Conservation (phyloP, 2,888 invertebrate genomes). For the Drosophila cracens region DNA sequence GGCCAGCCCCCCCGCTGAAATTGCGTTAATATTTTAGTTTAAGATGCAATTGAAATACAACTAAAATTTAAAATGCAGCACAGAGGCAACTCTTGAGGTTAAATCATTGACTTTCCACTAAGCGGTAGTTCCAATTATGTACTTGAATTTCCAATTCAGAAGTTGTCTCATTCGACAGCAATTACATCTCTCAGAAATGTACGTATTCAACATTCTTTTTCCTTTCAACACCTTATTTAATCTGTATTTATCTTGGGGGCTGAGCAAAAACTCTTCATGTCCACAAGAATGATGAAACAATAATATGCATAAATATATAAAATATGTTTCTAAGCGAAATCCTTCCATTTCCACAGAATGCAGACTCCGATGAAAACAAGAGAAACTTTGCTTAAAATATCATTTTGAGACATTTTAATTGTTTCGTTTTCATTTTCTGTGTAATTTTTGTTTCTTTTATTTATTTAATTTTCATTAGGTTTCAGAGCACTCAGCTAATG, state of each 20-base stretch:
- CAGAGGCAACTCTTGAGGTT: not conserved
- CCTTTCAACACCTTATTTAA: no score
- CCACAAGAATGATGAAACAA: not conserved
- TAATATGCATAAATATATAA: not conserved
- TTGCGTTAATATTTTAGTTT: conserved; percentile 21
- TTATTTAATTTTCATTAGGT: conserved; percentile 12
- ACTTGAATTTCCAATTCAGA: not conserved
- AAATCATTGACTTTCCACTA: not conserved
- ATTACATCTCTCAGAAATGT: not conserved
- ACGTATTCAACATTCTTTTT: no score
- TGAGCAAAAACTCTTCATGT: no score
- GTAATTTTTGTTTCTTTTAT: not conserved
- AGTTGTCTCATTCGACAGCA: not conserved
- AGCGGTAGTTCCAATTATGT: not conserved
- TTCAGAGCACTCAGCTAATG: conserved; percentile 32
- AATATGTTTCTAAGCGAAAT: not conserved
- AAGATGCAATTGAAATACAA: conserved; percentile 15
- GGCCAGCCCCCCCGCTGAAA: not conserved
- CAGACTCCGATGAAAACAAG: not conserved
- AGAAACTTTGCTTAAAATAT: not conserved
- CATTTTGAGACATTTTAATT: not conserved
- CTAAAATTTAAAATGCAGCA: not conserved
- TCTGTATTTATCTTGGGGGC: no score
- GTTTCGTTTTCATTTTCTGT: conserved; percentile 3
- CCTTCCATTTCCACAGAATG: not conserved